Percentiles rank a stretch among this genome's conserved stretches.
phyloP scores from a whole-genome alignment of 2,113 vertebrate genomes.

The Odontophorus gujanensis region DNA sequence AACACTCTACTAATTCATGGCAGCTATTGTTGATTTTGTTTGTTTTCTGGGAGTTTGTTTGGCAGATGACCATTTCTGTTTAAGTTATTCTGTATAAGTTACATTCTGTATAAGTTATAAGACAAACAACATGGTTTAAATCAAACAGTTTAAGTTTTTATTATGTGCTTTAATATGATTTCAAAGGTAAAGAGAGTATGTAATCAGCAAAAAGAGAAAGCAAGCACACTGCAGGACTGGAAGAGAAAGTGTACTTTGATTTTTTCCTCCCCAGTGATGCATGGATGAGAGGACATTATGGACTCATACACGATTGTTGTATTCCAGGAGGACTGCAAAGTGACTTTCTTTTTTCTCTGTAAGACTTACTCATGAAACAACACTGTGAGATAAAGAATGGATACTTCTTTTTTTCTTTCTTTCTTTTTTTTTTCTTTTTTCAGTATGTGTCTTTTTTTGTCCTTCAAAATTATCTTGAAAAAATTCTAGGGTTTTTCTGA shows the following conservation, averaged over 20 bases:
- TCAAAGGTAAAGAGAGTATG: background rate
- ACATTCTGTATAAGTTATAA: background rate
- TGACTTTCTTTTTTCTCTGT: constrained; percentile 27
- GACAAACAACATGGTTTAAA: background rate
- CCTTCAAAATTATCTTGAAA: constrained; percentile 4
- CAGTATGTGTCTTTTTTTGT: background rate
- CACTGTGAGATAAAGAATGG: background rate
- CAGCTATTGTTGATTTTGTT: background rate
- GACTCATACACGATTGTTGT: background rate
- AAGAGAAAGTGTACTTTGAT: constrained; percentile 32
- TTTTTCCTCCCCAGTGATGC: constrained; percentile 19
- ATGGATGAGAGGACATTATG: constrained; percentile 45
- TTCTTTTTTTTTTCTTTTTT: background rate
- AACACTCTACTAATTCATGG: background rate
- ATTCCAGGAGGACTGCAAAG: constrained; percentile 30
- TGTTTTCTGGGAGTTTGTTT: background rate
- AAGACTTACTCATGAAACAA: background rate
- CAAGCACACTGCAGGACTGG: background rate
- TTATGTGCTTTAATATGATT: background rate
- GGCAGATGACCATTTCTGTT: background rate
- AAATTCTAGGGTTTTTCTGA: background rate
- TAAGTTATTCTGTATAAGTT: background rate
- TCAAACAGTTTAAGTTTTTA: background rate
- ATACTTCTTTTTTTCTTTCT: background rate
- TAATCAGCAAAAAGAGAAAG: constrained; percentile 19